Base-by-base conservation (phyloP, 1,140 invertebrate genomes). In the Argopecten irradians region DNA sequence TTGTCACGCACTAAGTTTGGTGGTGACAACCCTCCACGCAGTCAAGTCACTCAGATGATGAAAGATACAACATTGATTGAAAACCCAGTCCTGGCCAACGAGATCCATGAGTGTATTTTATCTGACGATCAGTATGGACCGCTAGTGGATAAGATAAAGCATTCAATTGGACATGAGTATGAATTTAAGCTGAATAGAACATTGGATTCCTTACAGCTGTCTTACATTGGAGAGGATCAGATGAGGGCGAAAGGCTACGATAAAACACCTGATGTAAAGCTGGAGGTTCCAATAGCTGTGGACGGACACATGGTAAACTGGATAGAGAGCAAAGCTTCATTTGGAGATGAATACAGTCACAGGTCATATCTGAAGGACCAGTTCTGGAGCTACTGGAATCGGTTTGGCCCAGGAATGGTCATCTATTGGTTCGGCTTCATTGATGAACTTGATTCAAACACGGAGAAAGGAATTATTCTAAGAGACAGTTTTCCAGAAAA, bases 401-500 rank as follows among this genome's bases (percentile, higher is more conserved):
- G 97, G 92, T 99, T 99, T 97, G 98, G 98, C 5, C 97, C 98
- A 22, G 98, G 98, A 3, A 96, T 99, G 87, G 98, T 99, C 3
- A 99, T 99, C 91, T 99, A 99, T 95, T 99, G 98, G 98, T 98
- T 98, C 96, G 98, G 98, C 33, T 99, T 97, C 95, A 95, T 98
- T 22, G 97, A 98, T 89, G 97, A 96, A 55, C 95, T 98, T n/a
- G 93, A 95, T 86, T 86, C 92, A 2, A 92, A 94, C 85, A 90
- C 91, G 84, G 97, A 97, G 86, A 97, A 97, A 93, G 96, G 96
- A 86, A 97, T 98, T 86, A 96, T 97, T 19, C 96, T 98, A 36
- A 86, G 89, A 89, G 90, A 92, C 39, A 85, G 88, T 36, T 92
- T 92, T 28, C 92, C 92, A 41, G 91, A 91, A 86, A 88, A 91